A percentile compares a stretch with the other conserved stretches of the same genome.
phyloP scores from a whole-genome alignment of 2,113 vertebrate species.

The Pterocles burchelli region DNA sequence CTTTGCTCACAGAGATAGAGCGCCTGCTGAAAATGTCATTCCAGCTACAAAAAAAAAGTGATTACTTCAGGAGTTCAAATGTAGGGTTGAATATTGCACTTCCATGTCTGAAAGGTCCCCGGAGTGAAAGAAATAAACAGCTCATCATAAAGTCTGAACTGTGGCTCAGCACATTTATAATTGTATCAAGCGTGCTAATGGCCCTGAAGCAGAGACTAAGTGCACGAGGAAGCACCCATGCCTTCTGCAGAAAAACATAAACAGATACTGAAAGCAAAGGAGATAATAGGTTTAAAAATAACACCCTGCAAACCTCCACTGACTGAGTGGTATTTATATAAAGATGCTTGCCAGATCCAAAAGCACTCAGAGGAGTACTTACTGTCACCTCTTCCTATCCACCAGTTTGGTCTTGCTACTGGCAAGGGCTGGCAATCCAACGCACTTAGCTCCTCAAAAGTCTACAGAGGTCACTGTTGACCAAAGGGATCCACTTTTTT shows the following conservation, averaged over 20 bases:
- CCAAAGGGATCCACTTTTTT: not conserved
- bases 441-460: not conserved
- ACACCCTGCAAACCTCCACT: not conserved
- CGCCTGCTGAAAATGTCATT: not conserved
- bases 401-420: not conserved
- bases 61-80: not conserved
- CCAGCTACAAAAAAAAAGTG: not conserved
- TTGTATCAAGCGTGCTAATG: not conserved
- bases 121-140: not conserved
- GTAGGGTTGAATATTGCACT: not conserved
- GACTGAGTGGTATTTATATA: not conserved
- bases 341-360: not conserved
- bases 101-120: not conserved
- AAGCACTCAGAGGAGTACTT: not conserved
- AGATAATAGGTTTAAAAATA: slow-evolving; percentile 10
- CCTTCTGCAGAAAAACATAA: not conserved
- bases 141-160: not conserved
- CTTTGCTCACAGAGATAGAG: not conserved
- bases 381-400: not conserved
- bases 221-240: not conserved
- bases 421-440: not conserved
- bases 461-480: not conserved
- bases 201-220: not conserved
- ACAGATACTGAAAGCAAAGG: not conserved
- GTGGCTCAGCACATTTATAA: not conserved